Percentiles rank a stretch among this genome's conserved stretches.
Conservation (phyloP, 2,113 vertebrate species). For the Corythornis vintsioides region DNA sequence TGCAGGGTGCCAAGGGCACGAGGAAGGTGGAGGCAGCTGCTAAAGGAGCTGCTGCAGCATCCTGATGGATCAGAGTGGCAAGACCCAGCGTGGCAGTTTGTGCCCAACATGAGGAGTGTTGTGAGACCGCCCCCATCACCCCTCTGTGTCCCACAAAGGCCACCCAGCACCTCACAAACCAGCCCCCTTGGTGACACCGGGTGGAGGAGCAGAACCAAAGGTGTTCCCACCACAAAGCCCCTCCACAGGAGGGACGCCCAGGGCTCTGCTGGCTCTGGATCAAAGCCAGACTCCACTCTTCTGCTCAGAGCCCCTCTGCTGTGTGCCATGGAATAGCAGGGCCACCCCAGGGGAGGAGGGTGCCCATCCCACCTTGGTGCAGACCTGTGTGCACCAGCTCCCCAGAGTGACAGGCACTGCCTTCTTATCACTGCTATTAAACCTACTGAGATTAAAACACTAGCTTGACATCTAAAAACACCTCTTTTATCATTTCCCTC, state of each 20-base stretch:
- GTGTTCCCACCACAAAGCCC: rapidly evolving
- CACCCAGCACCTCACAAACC: rapidly evolving
- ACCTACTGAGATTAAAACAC: neutral
- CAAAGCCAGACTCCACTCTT: neutral
- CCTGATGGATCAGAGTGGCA: neutral
- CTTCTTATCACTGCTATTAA: neutral
- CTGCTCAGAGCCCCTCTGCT: neutral
- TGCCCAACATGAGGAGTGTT: neutral
- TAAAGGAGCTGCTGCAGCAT: neutral
- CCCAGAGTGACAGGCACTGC: neutral
- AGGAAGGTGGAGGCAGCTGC: neutral
- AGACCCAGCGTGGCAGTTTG: neutral
- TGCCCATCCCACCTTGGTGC: rapidly evolving
- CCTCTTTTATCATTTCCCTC: too few species aligned
- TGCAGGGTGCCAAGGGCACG: neutral
- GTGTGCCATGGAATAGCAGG: rapidly evolving
- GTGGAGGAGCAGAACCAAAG: neutral
- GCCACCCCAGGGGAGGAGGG: neutral
- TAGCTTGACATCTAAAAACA: neutral
- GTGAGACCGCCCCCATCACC: rapidly evolving
- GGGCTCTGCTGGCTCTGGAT: neutral
- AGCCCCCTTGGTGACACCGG: rapidly evolving
- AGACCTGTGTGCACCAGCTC: neutral
- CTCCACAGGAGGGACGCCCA: neutral
- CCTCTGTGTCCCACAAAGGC: rapidly evolving